phyloP scores from a whole-genome alignment of 2,888 invertebrate genomes.

The Periphyllus acericola region DNA sequence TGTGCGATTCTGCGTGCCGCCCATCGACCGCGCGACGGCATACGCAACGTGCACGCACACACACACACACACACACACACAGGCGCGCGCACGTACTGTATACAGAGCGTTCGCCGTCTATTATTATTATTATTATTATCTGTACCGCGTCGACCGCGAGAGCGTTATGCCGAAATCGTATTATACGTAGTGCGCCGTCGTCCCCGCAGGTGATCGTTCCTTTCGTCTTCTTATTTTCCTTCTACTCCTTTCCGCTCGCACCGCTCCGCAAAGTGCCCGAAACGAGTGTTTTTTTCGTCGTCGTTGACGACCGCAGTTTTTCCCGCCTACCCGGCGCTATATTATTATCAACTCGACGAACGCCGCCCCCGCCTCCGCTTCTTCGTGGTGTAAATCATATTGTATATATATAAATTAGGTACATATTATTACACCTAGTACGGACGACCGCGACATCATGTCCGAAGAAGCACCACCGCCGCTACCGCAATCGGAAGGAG shows the following conservation, averaged over 20 bases:
- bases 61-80: neutral
- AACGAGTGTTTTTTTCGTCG: neutral
- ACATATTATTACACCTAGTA: neutral
- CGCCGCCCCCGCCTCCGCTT: neutral
- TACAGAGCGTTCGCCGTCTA: conserved; percentile 22
- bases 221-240: neutral
- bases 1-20: conserved; percentile 51
- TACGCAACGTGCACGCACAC: neutral
- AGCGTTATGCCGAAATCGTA: neutral
- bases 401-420: no score
- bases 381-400: no score
- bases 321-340: neutral
- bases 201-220: neutral
- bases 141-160: neutral
- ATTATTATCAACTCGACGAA: neutral
- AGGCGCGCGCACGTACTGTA: neutral
- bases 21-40: conserved; percentile 29
- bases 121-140: no score
- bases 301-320: conserved; percentile 3
- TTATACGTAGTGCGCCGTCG: neutral
- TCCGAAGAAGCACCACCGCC: conserved; percentile 14
- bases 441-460: neutral
- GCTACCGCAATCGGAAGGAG: neutral
- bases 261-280: neutral
- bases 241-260: neutral